Conservation (phyloP, 2,888 invertebrate species). For the Mesochorus sp. region DNA sequence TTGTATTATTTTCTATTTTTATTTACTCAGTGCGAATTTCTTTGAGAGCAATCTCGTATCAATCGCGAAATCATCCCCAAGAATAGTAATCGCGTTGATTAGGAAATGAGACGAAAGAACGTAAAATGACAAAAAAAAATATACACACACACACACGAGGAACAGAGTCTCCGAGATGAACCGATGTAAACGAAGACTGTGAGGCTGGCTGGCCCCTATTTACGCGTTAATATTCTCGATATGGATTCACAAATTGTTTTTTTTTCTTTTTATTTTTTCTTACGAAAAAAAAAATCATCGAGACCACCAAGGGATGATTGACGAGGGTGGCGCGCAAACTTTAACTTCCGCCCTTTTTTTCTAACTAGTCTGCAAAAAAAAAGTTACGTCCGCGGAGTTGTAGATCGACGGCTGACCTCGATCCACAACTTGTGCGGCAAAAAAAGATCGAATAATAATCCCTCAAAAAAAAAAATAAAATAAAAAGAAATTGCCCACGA, state of each 20-base stretch:
- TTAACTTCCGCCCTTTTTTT: neutral
- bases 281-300: constrained; percentile 9
- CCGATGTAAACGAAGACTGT: constrained; percentile 59
- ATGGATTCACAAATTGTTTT: neutral
- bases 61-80: constrained; percentile 39
- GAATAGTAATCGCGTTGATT: constrained; percentile 28
- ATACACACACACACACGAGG: constrained; percentile 29
- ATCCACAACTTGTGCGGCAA: constrained; percentile 48
- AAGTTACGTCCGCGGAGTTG: constrained; percentile 52
- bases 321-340: constrained; percentile 9
- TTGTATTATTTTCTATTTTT: constrained; percentile 68
- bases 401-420: constrained; percentile 60
- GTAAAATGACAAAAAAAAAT: constrained; percentile 21
- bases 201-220: constrained; percentile 61
- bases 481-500: constrained; percentile 44
- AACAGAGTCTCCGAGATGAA: constrained; percentile 42
- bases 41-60: constrained; percentile 41
- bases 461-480: no score
- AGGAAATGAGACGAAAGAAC: constrained; percentile 35
- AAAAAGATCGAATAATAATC: constrained; percentile 40
- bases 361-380: constrained; percentile 29
- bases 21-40: constrained; percentile 66
- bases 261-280: constrained; percentile 20
- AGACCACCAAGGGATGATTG: constrained; percentile 3
- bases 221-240: neutral